phyloP scores from a whole-genome alignment of 2,888 invertebrate genomes.

The Melanostoma mellinum region DNA sequence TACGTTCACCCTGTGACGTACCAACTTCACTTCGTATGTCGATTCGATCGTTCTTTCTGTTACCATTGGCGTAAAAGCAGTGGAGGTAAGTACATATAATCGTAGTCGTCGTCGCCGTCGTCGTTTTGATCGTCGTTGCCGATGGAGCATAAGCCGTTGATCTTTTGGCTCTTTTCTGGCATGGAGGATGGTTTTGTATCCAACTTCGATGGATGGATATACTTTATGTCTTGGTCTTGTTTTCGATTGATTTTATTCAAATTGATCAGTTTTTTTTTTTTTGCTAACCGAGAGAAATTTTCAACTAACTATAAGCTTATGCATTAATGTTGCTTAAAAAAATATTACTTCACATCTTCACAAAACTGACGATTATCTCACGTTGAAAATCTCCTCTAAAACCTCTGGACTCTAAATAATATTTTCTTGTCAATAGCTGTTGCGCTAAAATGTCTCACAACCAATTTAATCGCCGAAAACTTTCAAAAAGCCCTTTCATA shows the following conservation, averaged over 20 bases:
- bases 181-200: constrained; percentile 39
- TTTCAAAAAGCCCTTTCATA: no score
- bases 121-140: constrained; percentile 23
- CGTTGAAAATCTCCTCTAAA: no score
- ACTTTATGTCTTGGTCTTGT: constrained; percentile 23
- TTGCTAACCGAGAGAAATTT: no score
- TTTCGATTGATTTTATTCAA: constrained; percentile 3
- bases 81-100: constrained; percentile 19
- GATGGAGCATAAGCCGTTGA: constrained; percentile 75
- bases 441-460: no score
- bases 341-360: no score
- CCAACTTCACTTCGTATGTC: constrained; percentile 74
- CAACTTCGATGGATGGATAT: constrained; percentile 28
- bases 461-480: no score
- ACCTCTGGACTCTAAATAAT: no score
- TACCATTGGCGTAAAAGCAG: neutral
- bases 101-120: constrained; percentile 51
- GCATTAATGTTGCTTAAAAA: no score
- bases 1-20: constrained; percentile 83
- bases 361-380: no score
- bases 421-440: no score
- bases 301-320: no score
- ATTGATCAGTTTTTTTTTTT: no score
- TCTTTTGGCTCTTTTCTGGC: constrained; percentile 72
- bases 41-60: constrained; percentile 49